Percentiles rank a stretch among this genome's conserved stretches.
These are phyloP conservation scores for Ethmia dodecea DNA, from an alignment of 2,888 invertebrate species.

Conservation along the genomic window DNA sequence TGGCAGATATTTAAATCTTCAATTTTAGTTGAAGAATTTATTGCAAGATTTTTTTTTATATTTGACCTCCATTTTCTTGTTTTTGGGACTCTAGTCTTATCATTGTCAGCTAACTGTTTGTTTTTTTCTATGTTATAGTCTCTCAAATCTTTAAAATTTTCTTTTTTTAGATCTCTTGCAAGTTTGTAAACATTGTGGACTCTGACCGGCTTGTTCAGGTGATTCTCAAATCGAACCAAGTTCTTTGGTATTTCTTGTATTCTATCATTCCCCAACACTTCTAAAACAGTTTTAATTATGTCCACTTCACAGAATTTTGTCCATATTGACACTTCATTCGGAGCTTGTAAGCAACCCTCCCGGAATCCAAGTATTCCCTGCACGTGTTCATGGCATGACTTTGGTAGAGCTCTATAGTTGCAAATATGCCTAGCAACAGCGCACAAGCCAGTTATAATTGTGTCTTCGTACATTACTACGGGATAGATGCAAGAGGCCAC, in stretches of 20 bases:
- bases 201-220: slow-evolving; percentile 88
- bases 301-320: slow-evolving; percentile 95
- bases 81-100: slow-evolving; percentile 39
- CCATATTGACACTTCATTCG: slow-evolving; percentile 92
- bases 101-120: too few species aligned
- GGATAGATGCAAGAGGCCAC: slow-evolving; percentile 78
- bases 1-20: slow-evolving; percentile 79
- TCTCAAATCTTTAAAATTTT: slow-evolving; percentile 24
- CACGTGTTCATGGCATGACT: slow-evolving; percentile 43
- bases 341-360: slow-evolving; percentile 86
- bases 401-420: slow-evolving; percentile 29
- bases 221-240: slow-evolving; percentile 88
- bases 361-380: slow-evolving; percentile 86
- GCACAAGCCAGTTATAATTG: slow-evolving; percentile 86
- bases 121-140: slow-evolving; percentile 11
- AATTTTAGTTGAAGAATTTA: slow-evolving; percentile 64
- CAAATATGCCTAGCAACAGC: slow-evolving; percentile 77
- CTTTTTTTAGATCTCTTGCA: slow-evolving; percentile 76
- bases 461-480: slow-evolving; percentile 76
- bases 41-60: slow-evolving; percentile 46
- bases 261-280: slow-evolving; percentile 36
- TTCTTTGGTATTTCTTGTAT: slow-evolving; percentile 78
- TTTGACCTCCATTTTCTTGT: slow-evolving; percentile 71
- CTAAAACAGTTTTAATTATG: slow-evolving; percentile 78
- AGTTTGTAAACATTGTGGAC: slow-evolving; percentile 91